Conservation (phyloP, 2,113 vertebrate species). For the Cynocephalus volans region DNA sequence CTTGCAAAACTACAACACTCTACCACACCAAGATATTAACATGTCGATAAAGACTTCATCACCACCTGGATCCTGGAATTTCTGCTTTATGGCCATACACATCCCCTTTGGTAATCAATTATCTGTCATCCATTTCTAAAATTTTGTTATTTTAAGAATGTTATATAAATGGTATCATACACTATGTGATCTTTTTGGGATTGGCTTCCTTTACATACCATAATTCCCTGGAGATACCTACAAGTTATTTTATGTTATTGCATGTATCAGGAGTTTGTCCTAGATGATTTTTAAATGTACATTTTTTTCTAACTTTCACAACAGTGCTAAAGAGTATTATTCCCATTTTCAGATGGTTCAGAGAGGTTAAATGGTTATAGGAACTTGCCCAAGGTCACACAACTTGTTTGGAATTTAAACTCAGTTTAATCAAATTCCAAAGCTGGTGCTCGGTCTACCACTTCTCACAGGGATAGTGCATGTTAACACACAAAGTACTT, state of each 20-base stretch:
- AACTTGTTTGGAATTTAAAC: conserved; percentile 32
- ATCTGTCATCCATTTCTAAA: conserved; percentile 40
- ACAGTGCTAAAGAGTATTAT: not conserved
- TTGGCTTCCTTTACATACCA: not conserved
- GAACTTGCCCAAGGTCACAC: conserved; percentile 43
- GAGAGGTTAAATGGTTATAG: conserved; percentile 22
- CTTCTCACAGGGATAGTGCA: not conserved
- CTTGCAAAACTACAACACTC: not conserved
- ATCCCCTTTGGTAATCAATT: not conserved
- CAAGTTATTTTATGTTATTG: too few species aligned
- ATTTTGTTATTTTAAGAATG: conserved; percentile 1
- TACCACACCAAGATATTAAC: not conserved
- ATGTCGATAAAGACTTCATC: not conserved
- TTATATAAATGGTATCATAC: not conserved
- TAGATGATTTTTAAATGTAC: conserved; percentile 37
- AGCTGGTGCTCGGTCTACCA: not conserved
- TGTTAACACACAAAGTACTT: not conserved
- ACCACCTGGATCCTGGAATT: not conserved
- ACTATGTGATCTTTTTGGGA: not conserved
- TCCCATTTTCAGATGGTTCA: conserved; percentile 33
- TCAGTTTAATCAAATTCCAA: conserved; percentile 43
- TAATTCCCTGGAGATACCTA: not conserved
- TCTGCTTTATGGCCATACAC: not conserved
- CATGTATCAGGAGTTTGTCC: conserved; percentile 7
- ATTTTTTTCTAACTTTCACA: not conserved